Evolutionary conservation across 2,797 vertebrate species (phyloP).

Genomic region (Mus caroli): DNA sequence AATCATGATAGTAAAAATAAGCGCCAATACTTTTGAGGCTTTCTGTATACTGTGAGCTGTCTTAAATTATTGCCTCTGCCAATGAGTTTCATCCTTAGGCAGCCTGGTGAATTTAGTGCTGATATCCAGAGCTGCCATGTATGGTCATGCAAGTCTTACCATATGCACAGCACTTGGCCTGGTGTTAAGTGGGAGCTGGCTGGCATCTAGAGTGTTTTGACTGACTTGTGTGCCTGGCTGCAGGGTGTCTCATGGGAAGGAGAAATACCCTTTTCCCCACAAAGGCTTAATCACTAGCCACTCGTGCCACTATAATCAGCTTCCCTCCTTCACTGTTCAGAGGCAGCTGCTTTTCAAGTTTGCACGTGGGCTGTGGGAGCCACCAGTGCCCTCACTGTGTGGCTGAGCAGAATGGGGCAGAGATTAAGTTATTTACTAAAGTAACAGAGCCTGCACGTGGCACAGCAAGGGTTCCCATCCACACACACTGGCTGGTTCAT

Average conservation of each 20-base stretch:
- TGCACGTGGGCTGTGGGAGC: background rate
- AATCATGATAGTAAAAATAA: conserved; percentile 7
- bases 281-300: background rate
- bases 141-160: background rate
- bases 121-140: background rate
- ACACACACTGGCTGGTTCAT: background rate
- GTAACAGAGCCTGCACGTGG: background rate
- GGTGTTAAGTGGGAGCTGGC: background rate
- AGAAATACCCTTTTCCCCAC: background rate
- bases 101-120: background rate
- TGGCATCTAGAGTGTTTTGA: conserved; percentile 3
- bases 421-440: conserved; percentile 23
- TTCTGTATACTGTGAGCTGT: background rate
- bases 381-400: background rate
- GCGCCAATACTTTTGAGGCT: background rate
- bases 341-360: background rate
- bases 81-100: background rate
- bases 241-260: background rate
- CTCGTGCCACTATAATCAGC: background rate
- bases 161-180: background rate
- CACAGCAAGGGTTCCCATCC: background rate
- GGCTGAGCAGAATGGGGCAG: conserved; percentile 31
- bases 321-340: conserved; percentile 3
- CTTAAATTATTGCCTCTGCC: background rate
- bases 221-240: background rate